Percentiles rank a stretch among this genome's conserved stretches.
phyloP scores from a whole-genome alignment of 2,888 invertebrate species.

The Yponomeuta malinellus region DNA sequence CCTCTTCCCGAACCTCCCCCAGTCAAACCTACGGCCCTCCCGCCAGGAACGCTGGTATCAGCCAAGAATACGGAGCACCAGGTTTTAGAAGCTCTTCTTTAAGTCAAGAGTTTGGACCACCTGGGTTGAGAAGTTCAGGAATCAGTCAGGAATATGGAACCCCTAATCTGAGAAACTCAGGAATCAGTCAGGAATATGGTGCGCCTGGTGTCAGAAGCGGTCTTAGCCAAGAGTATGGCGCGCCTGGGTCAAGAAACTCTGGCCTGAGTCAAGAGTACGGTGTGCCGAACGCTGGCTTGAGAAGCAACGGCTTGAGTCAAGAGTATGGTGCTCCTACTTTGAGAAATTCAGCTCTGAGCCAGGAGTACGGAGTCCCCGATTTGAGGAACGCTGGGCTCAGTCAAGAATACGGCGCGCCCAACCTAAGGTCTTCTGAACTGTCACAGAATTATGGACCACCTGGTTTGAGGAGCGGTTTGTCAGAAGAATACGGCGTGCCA shows the following conservation, averaged over 20 bases:
- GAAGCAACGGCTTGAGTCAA: neutral
- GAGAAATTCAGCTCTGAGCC: constrained; percentile 9
- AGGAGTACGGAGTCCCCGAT: constrained; percentile 29
- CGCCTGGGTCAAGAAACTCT: constrained; percentile 25
- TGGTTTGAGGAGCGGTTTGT: constrained; percentile 29
- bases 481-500: constrained; percentile 31
- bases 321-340: constrained; percentile 26
- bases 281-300: constrained; percentile 28
- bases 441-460: constrained; percentile 25
- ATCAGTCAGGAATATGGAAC: constrained; percentile 36
- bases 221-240: constrained; percentile 9
- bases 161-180: constrained; percentile 27
- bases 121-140: constrained; percentile 20
- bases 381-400: constrained; percentile 18
- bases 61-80: constrained; percentile 31
- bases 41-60: constrained; percentile 23
- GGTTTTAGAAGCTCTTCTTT: constrained; percentile 16
- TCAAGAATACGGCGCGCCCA: constrained; percentile 37
- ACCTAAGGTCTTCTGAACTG: constrained; percentile 26
- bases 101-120: constrained; percentile 30
- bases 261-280: constrained; percentile 36
- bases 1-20: neutral
- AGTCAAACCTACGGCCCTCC: constrained; percentile 29
- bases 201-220: constrained; percentile 30
- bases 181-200: constrained; percentile 32